Base-by-base conservation (phyloP, 2,888 invertebrate species). In the Ormyrus labotus region DNA sequence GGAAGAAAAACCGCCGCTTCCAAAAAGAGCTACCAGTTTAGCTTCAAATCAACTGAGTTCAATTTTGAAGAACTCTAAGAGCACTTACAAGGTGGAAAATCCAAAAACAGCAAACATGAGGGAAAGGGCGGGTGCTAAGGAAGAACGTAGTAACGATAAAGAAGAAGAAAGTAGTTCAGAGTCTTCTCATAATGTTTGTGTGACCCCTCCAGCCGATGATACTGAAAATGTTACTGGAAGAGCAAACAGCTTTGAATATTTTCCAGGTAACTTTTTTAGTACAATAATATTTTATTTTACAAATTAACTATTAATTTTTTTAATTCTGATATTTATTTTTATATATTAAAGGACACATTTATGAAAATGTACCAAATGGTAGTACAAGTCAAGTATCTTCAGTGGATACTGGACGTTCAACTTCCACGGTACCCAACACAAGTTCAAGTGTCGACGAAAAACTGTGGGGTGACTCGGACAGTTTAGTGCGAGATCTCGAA, bases 231-330 rank as follows among this genome's bases (percentile, higher is more conserved):
- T 88, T 81, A 92, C 86, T 89, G 93, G 83, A n/a, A 93, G 93
- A 86, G 94, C 94, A 53, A 94, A 94, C 85, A 95, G 95, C 87
- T 95, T 95, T 89, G 94, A 95, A 88, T 95, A 94, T 87, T 90
- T 92, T 75, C 91, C 91, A 9, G 92, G 82, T 82, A 73, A 77
- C 3, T 13, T 48, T 70, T 70, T 53, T 45, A 55, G 13, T 34
- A 19, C 19, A 19, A 19, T 19, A 19, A 4, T 58, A 34, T 34
- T 34, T 3, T 34, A 34, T 34, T 34, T 34, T 34, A 34, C 0
- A 64, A 68, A 10, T n/a, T 63, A 19, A 13, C 45, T 50, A 47
- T 48, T 7, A 48, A 8, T 69, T 34, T 34, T 34, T 34, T 34
- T 34, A 34, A 34, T 58, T 45, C 8, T 47, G 13, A 58, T n/a